These are phyloP conservation scores for Tinea trinotella DNA, from an alignment of 2,888 invertebrate species.

Conservation along the genomic window DNA sequence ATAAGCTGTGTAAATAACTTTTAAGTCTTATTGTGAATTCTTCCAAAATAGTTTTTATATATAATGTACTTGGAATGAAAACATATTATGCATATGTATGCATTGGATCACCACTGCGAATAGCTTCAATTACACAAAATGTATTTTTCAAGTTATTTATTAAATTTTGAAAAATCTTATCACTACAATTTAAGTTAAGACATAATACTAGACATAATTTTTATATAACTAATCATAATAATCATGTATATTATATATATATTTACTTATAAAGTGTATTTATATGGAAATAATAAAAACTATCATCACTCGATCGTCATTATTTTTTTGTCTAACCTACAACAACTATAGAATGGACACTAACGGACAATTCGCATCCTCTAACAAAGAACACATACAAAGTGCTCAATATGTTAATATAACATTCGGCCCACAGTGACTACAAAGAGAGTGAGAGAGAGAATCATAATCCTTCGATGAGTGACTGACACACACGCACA, in stretches of 20 bases:
- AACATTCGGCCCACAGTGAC: too few species aligned
- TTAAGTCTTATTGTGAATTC: not conserved
- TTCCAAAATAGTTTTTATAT: too few species aligned
- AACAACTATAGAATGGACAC: not conserved
- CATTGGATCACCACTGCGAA: too few species aligned
- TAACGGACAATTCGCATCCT: not conserved
- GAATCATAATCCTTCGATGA: too few species aligned
- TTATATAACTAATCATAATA: not conserved
- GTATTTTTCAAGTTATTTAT: not conserved
- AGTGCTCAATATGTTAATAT: too few species aligned
- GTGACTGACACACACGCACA: too few species aligned
- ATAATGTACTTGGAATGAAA: too few species aligned
- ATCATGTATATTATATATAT: too few species aligned
- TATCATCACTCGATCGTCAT: not conserved
- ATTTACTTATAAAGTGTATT: not conserved
- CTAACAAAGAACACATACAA: too few species aligned
- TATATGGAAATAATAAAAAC: not conserved
- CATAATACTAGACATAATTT: not conserved
- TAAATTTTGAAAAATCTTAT: not conserved
- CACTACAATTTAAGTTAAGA: not conserved
- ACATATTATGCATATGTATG: too few species aligned
- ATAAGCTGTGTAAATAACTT: not conserved
- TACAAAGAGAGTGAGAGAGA: too few species aligned
- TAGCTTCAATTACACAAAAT: not conserved
- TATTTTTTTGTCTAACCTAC: not conserved